These are phyloP conservation scores for Ricordea florida DNA, from an alignment of 92 coral and sea anemone species.

Conservation along the genomic window DNA sequence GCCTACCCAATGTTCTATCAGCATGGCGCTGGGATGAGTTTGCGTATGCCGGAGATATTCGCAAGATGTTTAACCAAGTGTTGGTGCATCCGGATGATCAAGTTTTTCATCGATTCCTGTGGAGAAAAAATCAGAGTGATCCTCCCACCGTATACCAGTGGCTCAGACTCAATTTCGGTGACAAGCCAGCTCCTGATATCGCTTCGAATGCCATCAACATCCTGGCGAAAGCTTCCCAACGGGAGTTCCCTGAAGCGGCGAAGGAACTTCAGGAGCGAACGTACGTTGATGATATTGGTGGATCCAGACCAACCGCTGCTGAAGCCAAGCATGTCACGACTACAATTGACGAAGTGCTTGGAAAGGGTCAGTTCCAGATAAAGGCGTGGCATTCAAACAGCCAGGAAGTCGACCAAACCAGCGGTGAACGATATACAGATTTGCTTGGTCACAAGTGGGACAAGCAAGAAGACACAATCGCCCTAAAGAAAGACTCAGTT, in stretches of 20 bases:
- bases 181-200: slow-evolving; percentile 69
- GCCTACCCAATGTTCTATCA: slow-evolving; percentile 37
- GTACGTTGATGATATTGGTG: no score
- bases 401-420: slow-evolving; percentile 37
- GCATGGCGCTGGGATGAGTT: slow-evolving; percentile 71
- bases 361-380: no score
- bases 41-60: slow-evolving; percentile 54
- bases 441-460: slow-evolving; percentile 66
- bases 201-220: no score
- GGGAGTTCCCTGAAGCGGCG: no score
- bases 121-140: slow-evolving; percentile 42
- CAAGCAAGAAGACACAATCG: slow-evolving; percentile 47
- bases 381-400: slow-evolving; percentile 65
- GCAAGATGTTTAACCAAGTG: slow-evolving; percentile 66
- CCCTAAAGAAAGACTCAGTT: slow-evolving; percentile 51
- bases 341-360: no score
- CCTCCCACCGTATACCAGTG: no score
- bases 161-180: slow-evolving; percentile 61
- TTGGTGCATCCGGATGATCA: slow-evolving; percentile 65
- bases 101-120: slow-evolving; percentile 67
- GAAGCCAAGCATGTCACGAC: no score
- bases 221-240: slow-evolving; percentile 47
- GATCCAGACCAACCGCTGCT: no score
- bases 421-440: slow-evolving; percentile 20
- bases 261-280: no score